Percentiles rank a stretch among this genome's conserved stretches.
These are phyloP conservation scores for Orientallactaga sibirica DNA, from an alignment of 2,797 vertebrate species.

Conservation along the genomic window DNA sequence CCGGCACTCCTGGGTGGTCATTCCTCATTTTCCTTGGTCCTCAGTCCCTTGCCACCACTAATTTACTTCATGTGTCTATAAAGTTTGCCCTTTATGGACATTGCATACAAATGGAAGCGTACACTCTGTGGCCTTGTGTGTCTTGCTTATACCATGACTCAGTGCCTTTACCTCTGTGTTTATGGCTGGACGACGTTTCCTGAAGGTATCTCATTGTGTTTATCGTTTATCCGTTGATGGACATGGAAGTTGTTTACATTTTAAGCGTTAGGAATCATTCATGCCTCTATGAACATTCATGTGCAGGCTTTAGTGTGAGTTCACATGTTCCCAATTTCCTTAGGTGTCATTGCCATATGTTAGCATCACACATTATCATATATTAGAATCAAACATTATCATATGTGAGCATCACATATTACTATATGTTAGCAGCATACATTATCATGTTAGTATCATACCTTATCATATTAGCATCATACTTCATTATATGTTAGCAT, in stretches of 20 bases:
- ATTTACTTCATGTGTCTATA: background rate
- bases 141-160: background rate
- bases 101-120: conserved; percentile 1
- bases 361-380: no score
- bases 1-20: background rate
- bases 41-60: background rate
- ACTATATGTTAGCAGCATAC: background rate
- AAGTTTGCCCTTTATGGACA: background rate
- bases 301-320: background rate
- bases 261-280: background rate
- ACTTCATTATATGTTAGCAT: no score
- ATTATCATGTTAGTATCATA: no score
- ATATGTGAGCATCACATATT: background rate
- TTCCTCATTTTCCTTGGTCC: background rate
- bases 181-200: background rate
- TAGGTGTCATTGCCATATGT: background rate
- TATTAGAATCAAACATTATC: no score
- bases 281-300: background rate
- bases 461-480: no score
- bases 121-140: background rate
- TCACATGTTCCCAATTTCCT: background rate
- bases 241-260: background rate
- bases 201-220: background rate
- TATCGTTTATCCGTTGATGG: background rate
- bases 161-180: background rate